Evolutionary conservation across 2,113 vertebrate genomes (phyloP).

Genomic region (Spea multiplicata): DNA sequence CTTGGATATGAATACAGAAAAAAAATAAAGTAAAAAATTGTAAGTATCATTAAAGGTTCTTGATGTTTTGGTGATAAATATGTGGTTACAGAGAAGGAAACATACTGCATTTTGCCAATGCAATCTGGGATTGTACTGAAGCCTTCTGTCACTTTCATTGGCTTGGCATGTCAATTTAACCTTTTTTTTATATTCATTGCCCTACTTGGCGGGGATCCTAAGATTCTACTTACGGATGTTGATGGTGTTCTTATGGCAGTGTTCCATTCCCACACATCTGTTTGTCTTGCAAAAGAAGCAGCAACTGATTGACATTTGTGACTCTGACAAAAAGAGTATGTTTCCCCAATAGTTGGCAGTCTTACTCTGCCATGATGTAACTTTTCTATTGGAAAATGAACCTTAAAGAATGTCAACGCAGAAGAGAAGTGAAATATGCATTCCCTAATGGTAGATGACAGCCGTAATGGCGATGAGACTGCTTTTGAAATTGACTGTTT

Average conservation of each 20-base stretch:
- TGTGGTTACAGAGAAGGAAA: slow-evolving; percentile 9
- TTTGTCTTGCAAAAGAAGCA: slow-evolving; percentile 20
- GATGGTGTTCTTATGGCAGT: slow-evolving; percentile 28
- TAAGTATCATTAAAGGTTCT: slow-evolving; percentile 1
- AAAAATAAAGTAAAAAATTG: background rate
- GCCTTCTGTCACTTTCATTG: slow-evolving; percentile 34
- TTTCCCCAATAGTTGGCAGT: slow-evolving; percentile 36
- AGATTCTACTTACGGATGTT: slow-evolving; percentile 23
- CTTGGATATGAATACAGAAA: slow-evolving; percentile 8
- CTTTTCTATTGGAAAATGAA: slow-evolving; percentile 41
- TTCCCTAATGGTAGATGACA: slow-evolving; percentile 35
- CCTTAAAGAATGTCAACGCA: slow-evolving; percentile 35
- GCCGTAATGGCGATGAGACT: slow-evolving; percentile 33
- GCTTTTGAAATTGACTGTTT: slow-evolving; percentile 24
- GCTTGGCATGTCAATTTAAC: slow-evolving; percentile 21
- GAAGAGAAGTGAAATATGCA: slow-evolving; percentile 25
- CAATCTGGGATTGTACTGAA: slow-evolving; percentile 7
- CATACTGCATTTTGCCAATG: background rate
- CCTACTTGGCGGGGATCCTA: slow-evolving; percentile 34
- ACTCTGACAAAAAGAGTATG: slow-evolving; percentile 1
- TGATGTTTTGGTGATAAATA: background rate
- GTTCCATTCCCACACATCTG: slow-evolving; percentile 9
- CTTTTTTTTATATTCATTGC: slow-evolving; percentile 1
- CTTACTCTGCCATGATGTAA: slow-evolving; percentile 30
- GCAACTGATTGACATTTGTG: slow-evolving; percentile 31